Percentiles rank a stretch among this genome's conserved stretches.
Evolutionary conservation across 2,888 invertebrate genomes (phyloP).

Genomic region (Patella ulyssiponensis): DNA sequence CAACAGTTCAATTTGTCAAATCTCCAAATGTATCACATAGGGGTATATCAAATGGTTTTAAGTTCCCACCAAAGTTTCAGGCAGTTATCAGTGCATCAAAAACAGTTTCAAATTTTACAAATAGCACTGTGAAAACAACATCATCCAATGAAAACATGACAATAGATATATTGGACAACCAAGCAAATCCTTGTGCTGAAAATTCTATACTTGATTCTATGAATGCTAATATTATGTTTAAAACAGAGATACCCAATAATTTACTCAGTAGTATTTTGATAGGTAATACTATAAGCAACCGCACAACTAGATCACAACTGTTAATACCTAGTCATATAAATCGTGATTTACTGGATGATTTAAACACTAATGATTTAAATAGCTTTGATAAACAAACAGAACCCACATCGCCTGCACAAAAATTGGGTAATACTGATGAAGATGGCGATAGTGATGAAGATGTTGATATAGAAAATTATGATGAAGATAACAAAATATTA

Average conservation of each 20-base stretch:
- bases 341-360: not conserved
- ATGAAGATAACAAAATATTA: constrained; percentile 50
- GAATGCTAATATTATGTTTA: not conserved
- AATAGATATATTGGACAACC: not conserved
- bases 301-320: not conserved
- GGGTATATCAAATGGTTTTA: not conserved
- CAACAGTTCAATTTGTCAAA: constrained; percentile 46
- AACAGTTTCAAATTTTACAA: not conserved
- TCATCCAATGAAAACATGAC: not conserved
- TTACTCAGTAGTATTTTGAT: not conserved
- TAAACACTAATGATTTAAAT: not conserved
- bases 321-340: not conserved
- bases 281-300: not conserved
- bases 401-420: not conserved
- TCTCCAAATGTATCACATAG: not conserved
- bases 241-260: not conserved
- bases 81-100: not conserved
- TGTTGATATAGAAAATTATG: constrained; percentile 59
- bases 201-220: not conserved
- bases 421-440: constrained; percentile 8
- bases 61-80: no score
- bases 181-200: not conserved
- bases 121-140: not conserved
- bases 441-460: constrained; percentile 58
- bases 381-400: not conserved